Evolutionary conservation across 2,888 invertebrate genomes (phyloP).

Genomic region (Brachyptera risi): DNA sequence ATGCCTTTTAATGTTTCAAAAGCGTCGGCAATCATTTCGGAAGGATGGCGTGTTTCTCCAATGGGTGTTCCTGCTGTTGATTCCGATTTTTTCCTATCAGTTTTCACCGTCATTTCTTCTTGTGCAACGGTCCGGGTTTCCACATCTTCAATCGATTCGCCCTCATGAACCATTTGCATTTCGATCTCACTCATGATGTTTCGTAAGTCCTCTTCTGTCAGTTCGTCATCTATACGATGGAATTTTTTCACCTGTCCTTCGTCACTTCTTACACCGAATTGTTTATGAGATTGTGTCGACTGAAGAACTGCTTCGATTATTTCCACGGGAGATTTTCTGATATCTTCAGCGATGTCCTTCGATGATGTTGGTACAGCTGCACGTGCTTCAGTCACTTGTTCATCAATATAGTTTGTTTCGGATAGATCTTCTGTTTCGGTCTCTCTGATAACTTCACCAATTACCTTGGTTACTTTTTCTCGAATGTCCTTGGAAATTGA

Average conservation of each 20-base stretch:
- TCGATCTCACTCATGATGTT: conserved; percentile 4
- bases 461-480: too few relatives aligned
- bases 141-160: neutral
- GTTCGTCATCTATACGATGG: conserved; percentile 4
- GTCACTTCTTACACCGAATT: too few relatives aligned
- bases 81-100: too few relatives aligned
- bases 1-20: neutral
- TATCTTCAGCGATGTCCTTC: neutral
- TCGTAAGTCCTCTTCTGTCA: conserved; percentile 1
- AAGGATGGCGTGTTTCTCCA: neutral
- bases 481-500: too few relatives aligned
- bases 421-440: neutral
- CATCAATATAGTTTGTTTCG: neutral
- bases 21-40: neutral
- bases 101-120: neutral
- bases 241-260: too few relatives aligned
- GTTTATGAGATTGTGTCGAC: too few relatives aligned
- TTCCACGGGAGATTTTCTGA: neutral
- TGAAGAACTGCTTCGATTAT: too few relatives aligned
- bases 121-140: neutral
- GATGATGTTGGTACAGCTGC: neutral
- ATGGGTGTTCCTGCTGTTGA: neutral
- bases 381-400: too few relatives aligned
- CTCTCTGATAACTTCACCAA: neutral
- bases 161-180: neutral